A percentile compares a stretch with the other conserved stretches of the same genome.
phyloP scores from a whole-genome alignment of 2,888 invertebrate genomes.

The Thymelicus lineola region DNA sequence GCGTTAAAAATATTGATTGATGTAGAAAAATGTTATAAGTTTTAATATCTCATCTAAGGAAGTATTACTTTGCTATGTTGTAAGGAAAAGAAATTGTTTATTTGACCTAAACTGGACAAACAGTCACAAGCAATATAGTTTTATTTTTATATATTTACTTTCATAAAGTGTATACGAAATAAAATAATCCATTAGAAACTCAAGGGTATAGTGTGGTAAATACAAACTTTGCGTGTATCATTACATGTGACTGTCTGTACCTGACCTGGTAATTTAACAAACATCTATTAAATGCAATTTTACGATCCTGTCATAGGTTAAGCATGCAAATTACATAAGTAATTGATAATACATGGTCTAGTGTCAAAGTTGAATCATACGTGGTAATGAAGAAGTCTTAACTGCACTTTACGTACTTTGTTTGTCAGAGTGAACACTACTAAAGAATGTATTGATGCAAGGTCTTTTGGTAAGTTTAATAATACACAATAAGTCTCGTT shows the following conservation, averaged over 20 bases:
- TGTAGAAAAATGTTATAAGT: no score
- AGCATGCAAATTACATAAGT: constrained; percentile 18
- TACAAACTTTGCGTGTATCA: constrained; percentile 13
- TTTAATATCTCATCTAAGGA: no score
- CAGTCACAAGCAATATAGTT: no score
- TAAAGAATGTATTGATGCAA: no score
- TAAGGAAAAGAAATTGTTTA: no score
- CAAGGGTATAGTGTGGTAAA: constrained; percentile 5
- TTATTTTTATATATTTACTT: no score
- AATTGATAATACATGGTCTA: constrained; percentile 19
- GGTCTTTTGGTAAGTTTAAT: no score
- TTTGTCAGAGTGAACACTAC: not conserved
- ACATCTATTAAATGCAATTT: constrained; percentile 33
- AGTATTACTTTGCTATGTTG: no score
- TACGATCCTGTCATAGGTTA: constrained; percentile 29
- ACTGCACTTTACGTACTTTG: not conserved
- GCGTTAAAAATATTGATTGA: no score
- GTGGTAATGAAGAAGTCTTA: not conserved
- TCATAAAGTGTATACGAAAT: not conserved
- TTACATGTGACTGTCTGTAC: constrained; percentile 18
- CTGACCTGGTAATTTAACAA: constrained; percentile 20
- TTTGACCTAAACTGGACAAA: no score
- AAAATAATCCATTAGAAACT: constrained; percentile 2
- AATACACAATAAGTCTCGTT: no score
- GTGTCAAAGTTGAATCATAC: constrained; percentile 3